These are phyloP conservation scores for Scytalopus superciliaris DNA, from an alignment of 2,113 vertebrate genomes.

Conservation along the genomic window DNA sequence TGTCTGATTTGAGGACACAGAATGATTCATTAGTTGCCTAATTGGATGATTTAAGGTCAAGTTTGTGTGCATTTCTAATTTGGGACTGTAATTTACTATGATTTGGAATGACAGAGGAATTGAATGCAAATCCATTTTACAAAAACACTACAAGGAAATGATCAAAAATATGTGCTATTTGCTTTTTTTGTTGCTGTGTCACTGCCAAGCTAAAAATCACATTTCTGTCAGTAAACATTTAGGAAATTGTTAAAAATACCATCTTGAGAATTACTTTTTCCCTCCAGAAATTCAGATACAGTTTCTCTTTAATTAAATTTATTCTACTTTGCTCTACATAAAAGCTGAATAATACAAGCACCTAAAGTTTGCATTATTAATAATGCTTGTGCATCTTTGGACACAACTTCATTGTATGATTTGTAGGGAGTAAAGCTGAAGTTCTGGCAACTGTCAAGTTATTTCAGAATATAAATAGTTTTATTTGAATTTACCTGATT, in stretches of 20 bases:
- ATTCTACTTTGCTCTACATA: background rate
- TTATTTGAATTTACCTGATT: background rate
- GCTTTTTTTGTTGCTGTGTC: background rate
- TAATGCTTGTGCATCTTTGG: background rate
- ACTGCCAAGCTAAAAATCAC: background rate
- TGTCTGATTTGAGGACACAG: background rate
- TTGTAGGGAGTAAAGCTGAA: background rate
- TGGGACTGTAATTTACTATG: constrained; percentile 16
- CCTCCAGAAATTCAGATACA: background rate
- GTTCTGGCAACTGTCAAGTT: background rate
- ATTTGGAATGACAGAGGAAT: background rate
- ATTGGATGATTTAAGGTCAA: background rate
- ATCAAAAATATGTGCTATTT: background rate
- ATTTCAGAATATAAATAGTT: background rate
- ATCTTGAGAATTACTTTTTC: background rate
- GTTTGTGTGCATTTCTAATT: constrained; percentile 31
- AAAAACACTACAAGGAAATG: background rate
- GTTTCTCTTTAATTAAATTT: background rate
- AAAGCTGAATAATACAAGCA: background rate
- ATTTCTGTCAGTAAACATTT: background rate
- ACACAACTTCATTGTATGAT: background rate
- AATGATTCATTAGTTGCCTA: constrained; percentile 32
- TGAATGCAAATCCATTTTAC: background rate
- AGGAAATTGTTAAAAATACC: background rate
- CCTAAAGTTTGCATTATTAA: background rate